Conservation (phyloP, 2,113 vertebrate genomes). For the Planiliza haematocheilus region DNA sequence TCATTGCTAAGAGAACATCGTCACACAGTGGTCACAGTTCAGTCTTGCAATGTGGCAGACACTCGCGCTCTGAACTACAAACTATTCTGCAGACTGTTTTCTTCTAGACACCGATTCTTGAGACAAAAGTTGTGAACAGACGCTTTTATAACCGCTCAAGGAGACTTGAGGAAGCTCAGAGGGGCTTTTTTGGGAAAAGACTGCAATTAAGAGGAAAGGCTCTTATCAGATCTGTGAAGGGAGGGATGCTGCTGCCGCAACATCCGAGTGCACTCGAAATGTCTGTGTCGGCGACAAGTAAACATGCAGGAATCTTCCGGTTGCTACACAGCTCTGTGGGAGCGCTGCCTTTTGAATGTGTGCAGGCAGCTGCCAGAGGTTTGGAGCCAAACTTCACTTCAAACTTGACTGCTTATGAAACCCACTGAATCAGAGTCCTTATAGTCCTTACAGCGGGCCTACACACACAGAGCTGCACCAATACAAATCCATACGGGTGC, state of each 20-base stretch:
- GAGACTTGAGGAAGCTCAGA: neutral
- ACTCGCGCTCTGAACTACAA: no score
- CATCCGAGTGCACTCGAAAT: slow-evolving; percentile 43
- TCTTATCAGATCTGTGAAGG: slow-evolving; percentile 35
- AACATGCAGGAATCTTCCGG: slow-evolving; percentile 42
- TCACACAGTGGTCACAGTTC: no score
- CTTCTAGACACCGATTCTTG: neutral
- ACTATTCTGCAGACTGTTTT: neutral
- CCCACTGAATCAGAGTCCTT: slow-evolving; percentile 68
- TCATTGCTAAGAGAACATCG: no score
- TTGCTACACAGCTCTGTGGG: slow-evolving; percentile 20
- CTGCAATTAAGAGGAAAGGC: slow-evolving; percentile 54
- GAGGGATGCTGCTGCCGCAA: slow-evolving; percentile 38
- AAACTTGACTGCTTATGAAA: slow-evolving; percentile 75
- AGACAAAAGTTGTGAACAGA: slow-evolving; percentile 12
- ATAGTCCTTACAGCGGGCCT: slow-evolving; percentile 58
- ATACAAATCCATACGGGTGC: slow-evolving; percentile 64
- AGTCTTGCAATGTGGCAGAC: no score
- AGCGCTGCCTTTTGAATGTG: slow-evolving; percentile 62
- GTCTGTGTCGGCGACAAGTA: slow-evolving; percentile 37
- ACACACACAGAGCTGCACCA: slow-evolving; percentile 45
- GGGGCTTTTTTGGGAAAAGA: slow-evolving; percentile 10
- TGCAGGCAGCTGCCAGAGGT: slow-evolving; percentile 61
- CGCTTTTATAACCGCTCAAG: slow-evolving; percentile 6
- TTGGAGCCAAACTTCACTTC: slow-evolving; percentile 66